Conservation (phyloP, 2,113 vertebrate genomes). For the Lepidothrix coronata region DNA sequence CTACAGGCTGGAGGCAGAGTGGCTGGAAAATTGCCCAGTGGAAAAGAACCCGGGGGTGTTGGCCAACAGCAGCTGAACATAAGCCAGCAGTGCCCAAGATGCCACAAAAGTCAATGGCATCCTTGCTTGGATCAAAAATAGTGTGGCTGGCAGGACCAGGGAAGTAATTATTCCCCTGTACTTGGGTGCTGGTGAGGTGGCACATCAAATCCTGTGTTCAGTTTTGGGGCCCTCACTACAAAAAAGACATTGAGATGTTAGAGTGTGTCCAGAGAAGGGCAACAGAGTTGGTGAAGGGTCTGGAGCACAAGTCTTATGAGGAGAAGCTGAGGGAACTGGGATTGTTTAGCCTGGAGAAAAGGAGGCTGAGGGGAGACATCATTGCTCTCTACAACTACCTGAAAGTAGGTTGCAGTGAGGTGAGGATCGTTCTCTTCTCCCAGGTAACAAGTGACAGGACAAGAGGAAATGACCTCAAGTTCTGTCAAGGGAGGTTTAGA, state of each 20-base stretch:
- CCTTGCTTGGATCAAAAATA: not conserved
- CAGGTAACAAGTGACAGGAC: not conserved
- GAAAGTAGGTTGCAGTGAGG: not conserved
- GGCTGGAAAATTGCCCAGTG: not conserved
- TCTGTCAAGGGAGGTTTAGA: not conserved
- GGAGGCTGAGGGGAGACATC: not conserved
- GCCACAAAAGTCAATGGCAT: not conserved
- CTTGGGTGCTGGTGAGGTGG: accelerated
- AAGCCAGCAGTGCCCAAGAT: not conserved
- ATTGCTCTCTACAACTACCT: accelerated
- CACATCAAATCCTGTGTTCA: not conserved
- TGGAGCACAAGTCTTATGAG: not conserved
- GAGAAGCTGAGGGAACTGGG: not conserved
- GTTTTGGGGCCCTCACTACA: not conserved
- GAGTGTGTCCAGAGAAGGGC: not conserved
- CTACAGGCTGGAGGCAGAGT: not conserved
- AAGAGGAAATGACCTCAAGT: not conserved
- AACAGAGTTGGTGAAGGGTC: not conserved
- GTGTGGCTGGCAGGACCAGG: not conserved
- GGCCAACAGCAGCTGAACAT: not conserved
- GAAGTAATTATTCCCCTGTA: not conserved
- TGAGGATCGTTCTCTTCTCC: not conserved
- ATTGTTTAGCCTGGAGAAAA: not conserved
- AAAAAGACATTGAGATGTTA: not conserved
- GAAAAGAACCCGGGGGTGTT: not conserved